phyloP scores from a whole-genome alignment of 1,140 invertebrate species.

The Drosophila ananassae region DNA sequence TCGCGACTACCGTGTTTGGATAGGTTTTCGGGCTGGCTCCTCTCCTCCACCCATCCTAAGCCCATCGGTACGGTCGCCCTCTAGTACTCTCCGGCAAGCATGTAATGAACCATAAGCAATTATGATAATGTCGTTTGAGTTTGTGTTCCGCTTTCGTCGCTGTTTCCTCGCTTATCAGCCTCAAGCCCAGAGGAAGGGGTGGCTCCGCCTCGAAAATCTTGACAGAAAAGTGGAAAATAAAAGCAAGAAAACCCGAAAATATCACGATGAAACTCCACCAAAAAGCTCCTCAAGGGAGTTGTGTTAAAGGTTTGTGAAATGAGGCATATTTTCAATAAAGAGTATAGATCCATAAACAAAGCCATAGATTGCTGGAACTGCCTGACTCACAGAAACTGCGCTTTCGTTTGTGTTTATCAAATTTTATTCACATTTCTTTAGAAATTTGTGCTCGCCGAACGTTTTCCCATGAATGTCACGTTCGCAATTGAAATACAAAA shows the following conservation, averaged over 20 bases:
- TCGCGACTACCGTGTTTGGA: conserved; percentile 37
- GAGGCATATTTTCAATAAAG: no score
- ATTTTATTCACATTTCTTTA: conserved; percentile 38
- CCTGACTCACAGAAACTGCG: conserved; percentile 50
- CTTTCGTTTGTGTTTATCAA: conserved; percentile 60
- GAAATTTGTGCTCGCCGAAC: conserved; percentile 29
- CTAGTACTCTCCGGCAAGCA: conserved; percentile 58
- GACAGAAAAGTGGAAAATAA: conserved; percentile 25
- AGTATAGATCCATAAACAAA: not conserved
- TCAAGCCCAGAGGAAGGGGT: conserved; percentile 16
- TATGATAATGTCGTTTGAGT: conserved; percentile 76
- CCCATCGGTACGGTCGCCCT: conserved; percentile 47
- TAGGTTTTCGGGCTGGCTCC: conserved; percentile 37
- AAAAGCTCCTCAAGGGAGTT: conserved; percentile 1
- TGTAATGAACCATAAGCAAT: conserved; percentile 82
- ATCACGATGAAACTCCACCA: conserved; percentile 5
- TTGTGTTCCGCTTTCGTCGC: conserved; percentile 48
- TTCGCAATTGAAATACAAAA: conserved; percentile 42
- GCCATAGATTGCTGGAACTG: conserved; percentile 13
- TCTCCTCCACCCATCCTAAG: conserved; percentile 23
- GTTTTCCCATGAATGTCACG: conserved; percentile 67
- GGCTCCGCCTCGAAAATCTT: conserved; percentile 46
- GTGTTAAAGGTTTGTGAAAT: not conserved
- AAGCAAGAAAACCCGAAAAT: conserved; percentile 13
- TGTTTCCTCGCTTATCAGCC: conserved; percentile 64